Conservation (phyloP, 2,797 vertebrate genomes). For the Chromis chromis region DNA sequence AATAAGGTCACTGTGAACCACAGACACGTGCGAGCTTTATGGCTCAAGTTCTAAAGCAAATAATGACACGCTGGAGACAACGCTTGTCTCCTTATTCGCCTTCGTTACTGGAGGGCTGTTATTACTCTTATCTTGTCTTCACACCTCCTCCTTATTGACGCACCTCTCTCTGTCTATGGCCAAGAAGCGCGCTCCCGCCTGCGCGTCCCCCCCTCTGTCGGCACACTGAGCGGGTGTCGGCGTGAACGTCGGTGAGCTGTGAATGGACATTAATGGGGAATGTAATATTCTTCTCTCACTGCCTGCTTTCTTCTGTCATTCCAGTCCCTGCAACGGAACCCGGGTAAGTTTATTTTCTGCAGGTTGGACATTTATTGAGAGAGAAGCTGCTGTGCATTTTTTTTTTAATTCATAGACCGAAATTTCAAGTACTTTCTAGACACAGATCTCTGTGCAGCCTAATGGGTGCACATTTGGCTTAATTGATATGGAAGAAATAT, state of each 20-base stretch:
- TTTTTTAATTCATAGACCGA: slow-evolving; percentile 38
- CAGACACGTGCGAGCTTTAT: slow-evolving; percentile 4
- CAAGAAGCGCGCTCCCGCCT: slow-evolving; percentile 67
- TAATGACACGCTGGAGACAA: background rate
- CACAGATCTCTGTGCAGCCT: background rate
- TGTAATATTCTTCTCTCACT: slow-evolving; percentile 50
- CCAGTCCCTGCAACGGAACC: slow-evolving; percentile 40
- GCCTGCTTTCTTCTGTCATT: slow-evolving; percentile 37
- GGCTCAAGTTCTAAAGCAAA: background rate
- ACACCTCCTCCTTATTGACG: slow-evolving; percentile 77
- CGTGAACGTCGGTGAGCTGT: slow-evolving; percentile 66
- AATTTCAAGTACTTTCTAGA: slow-evolving; percentile 66
- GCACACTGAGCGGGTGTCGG: slow-evolving; percentile 67
- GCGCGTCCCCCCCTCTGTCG: slow-evolving; percentile 47
- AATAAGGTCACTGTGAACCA: slow-evolving; percentile 25
- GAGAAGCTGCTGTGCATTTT: slow-evolving; percentile 40
- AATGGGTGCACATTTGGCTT: slow-evolving; percentile 15
- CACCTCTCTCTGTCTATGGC: slow-evolving; percentile 65
- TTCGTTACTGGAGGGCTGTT: slow-evolving; percentile 45
- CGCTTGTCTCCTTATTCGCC: slow-evolving; percentile 35
- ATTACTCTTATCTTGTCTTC: slow-evolving; percentile 68
- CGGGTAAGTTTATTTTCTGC: slow-evolving; percentile 68
- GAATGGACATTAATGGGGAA: slow-evolving; percentile 70
- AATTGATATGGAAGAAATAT: slow-evolving; percentile 20
- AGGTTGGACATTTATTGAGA: slow-evolving; percentile 20